Base-by-base conservation (phyloP, 2,888 invertebrate species). In the Ptychoptera contaminata region DNA sequence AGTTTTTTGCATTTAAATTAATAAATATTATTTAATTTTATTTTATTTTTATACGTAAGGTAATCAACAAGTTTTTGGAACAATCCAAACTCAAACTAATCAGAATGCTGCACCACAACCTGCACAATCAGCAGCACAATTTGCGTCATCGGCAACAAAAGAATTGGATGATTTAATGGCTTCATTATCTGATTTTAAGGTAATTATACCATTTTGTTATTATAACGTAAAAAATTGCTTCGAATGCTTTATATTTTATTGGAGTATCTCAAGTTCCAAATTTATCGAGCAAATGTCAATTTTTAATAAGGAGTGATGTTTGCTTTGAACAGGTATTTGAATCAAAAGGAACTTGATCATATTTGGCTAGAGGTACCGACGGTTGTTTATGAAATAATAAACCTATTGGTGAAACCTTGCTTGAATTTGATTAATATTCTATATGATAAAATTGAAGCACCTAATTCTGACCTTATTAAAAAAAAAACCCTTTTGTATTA, bases 101-200 rank as follows among this genome's bases (percentile, higher is more conserved):
- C 42, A 42, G 8, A 42, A 42, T 42, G 58, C 48, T 37, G 36
- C 40, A 42, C 37, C 48, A 15, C 37, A 47, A 14, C 45, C 48
- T 8, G 15, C 42, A 9, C 11, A 11, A 9, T 32, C 9, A 15
- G 12, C 47, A 34, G 35, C 45, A 35, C 50, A 54, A 4, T 62
- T 61, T 52, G 69, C 91, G 16, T 92, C 92, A 43, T 83, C 85
- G 48, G 94, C 94, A 32, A 94, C 94, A 16, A 82, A 82, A 63
- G 94, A 96, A 63, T 72, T 96, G 48, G 94, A 96, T 59, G 93
- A 94, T 59, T 73, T 96, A 49, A 94, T 96, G 94, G 90, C 88
- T 2, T 90, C 92, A 7, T 70, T 96, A 10, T 92, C 92, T 1
- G 92, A 92, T 62, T 90, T 93, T 61, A 93, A 93, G 84, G 94